Percentiles rank a stretch among this genome's conserved stretches.
Conservation (phyloP, 2,797 vertebrate genomes). For the Typhlichthys eigenmanni region DNA sequence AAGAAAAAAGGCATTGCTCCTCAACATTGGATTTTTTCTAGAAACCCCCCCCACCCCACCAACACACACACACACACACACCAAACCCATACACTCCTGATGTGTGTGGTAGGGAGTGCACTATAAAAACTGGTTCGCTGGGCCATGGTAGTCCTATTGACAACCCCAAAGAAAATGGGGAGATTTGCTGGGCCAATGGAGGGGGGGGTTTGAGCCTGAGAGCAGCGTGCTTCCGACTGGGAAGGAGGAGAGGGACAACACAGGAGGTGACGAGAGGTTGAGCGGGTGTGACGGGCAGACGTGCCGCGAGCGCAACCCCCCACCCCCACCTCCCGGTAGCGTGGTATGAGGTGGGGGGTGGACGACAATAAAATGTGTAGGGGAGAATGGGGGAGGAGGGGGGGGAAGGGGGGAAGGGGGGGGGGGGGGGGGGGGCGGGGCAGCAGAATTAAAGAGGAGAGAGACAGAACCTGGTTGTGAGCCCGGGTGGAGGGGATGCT, state of each 20-base stretch:
- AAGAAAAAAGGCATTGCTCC: constrained; percentile 40
- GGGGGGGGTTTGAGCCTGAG: constrained; percentile 47
- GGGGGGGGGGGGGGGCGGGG: constrained; percentile 55
- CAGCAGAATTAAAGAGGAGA: constrained; percentile 94
- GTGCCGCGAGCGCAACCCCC: constrained; percentile 21
- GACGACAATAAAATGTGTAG: constrained; percentile 58
- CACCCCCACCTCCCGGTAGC: constrained; percentile 15
- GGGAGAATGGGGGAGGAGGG: constrained; percentile 34
- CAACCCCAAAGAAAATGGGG: too few species aligned
- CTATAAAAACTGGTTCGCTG: too few species aligned
- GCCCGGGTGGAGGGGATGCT: constrained; percentile 99
- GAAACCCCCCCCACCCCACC: constrained; percentile 18
- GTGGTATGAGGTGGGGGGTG: constrained; percentile 54
- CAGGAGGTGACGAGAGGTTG: constrained; percentile 56
- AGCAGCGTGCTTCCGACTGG: constrained; percentile 56
- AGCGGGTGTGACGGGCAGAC: constrained; percentile 39
- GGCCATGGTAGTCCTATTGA: background rate
- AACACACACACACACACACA: too few species aligned
- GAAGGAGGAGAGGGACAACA: constrained; percentile 59
- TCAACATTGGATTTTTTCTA: constrained; percentile 59
- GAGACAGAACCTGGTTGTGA: constrained; percentile 87
- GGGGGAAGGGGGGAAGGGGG: constrained; percentile 55
- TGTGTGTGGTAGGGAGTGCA: too few species aligned
- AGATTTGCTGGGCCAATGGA: too few species aligned
- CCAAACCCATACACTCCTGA: too few species aligned